These are phyloP conservation scores for Crypturellus undulatus DNA, from an alignment of 2,113 vertebrate genomes.

Conservation along the genomic window DNA sequence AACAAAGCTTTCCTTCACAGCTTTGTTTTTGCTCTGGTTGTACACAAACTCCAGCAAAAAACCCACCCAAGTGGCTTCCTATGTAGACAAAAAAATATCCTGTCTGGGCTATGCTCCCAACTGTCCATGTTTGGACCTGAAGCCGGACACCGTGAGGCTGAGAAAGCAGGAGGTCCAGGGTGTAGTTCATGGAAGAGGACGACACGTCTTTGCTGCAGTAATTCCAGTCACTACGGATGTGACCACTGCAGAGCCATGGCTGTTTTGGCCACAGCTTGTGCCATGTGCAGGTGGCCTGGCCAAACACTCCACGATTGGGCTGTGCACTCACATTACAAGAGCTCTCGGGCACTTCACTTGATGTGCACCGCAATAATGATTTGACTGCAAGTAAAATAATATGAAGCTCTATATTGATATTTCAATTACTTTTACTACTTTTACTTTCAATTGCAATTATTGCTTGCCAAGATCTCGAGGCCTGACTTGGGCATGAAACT, in stretches of 20 bases:
- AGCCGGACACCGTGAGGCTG: background rate
- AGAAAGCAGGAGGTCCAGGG: rapidly evolving
- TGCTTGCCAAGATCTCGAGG: background rate
- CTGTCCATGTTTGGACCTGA: background rate
- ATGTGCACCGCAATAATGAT: background rate
- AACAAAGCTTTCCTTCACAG: background rate
- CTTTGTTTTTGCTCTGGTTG: background rate
- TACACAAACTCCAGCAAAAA: background rate
- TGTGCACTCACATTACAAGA: rapidly evolving
- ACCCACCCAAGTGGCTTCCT: background rate
- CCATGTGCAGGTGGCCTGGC: background rate
- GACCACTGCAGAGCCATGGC: background rate
- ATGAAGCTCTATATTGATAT: background rate
- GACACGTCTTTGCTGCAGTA: background rate
- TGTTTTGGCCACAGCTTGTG: background rate
- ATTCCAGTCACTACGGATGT: background rate
- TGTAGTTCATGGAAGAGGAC: background rate
- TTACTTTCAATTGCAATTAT: background rate
- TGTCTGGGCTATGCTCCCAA: background rate
- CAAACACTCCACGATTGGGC: rapidly evolving
- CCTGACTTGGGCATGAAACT: constrained; percentile 1
- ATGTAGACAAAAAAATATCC: background rate
- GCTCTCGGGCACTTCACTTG: background rate
- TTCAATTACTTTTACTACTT: constrained; percentile 27
- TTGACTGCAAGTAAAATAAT: constrained; percentile 37